phyloP scores from a whole-genome alignment of 2,888 invertebrate species.

The Ormia ochracea region DNA sequence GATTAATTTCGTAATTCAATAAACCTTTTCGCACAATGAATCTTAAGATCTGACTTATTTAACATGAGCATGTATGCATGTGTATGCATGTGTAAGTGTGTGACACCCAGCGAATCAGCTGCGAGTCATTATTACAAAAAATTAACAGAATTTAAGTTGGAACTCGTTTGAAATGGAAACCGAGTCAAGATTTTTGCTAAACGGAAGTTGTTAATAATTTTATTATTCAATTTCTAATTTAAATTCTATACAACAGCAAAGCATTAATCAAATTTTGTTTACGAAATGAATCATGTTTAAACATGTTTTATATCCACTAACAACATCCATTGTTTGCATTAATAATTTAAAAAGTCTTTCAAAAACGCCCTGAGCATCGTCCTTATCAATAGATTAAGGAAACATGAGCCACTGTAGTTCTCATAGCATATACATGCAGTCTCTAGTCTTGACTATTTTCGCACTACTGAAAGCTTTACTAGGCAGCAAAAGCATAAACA shows the following conservation, averaged over 20 bases:
- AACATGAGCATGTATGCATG: not conserved
- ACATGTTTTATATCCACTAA: too few relatives aligned
- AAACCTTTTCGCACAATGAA: not conserved
- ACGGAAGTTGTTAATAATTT: too few relatives aligned
- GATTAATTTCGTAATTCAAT: slow-evolving; percentile 59
- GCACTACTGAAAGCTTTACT: not conserved
- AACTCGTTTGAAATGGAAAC: too few relatives aligned
- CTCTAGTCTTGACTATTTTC: slow-evolving; percentile 27
- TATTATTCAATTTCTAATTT: not conserved
- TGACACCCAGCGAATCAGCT: too few relatives aligned
- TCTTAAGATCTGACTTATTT: not conserved
- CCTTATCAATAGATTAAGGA: not conserved
- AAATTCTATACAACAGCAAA: slow-evolving; percentile 22
- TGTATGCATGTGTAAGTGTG: too few relatives aligned
- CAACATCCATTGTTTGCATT: slow-evolving; percentile 59
- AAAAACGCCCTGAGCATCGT: too few relatives aligned
- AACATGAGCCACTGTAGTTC: not conserved
- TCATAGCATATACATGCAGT: slow-evolving; percentile 2
- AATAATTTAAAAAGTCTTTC: too few relatives aligned
- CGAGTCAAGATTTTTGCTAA: too few relatives aligned
- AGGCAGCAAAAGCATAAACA: not conserved
- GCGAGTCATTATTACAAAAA: too few relatives aligned
- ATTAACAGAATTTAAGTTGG: too few relatives aligned
- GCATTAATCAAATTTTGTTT: slow-evolving; percentile 68
- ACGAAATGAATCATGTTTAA: too few relatives aligned